Evolutionary conservation across 2,797 vertebrate species (phyloP).

Genomic region (Cirrhinus molitorella): DNA sequence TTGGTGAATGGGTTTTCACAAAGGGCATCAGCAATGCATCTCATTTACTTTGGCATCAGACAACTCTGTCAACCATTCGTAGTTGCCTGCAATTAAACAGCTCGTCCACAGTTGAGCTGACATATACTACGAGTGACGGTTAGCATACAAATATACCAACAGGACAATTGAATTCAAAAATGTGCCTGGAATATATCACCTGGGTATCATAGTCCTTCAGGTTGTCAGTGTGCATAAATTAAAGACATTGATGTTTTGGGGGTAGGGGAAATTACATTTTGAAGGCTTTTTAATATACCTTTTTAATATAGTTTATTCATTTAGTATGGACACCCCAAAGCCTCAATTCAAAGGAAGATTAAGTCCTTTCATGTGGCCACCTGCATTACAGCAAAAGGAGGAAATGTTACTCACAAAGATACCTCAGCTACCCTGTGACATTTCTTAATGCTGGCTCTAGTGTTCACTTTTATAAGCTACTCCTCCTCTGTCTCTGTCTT

Average conservation of each 20-base stretch:
- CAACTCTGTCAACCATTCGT: neutral
- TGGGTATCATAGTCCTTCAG: neutral
- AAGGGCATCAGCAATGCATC: conserved; percentile 30
- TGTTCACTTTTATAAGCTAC: neutral
- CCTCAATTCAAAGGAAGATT: conserved; percentile 24
- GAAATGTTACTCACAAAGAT: conserved; percentile 18
- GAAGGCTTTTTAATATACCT: neutral
- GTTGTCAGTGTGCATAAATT: conserved; percentile 18
- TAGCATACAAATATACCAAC: conserved; percentile 23
- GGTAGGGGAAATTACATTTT: neutral
- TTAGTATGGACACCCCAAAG: conserved; percentile 11
- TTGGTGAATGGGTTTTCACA: conserved; percentile 2
- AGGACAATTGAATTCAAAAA: conserved; percentile 9
- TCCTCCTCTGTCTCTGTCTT: neutral
- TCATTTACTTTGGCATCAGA: conserved; percentile 6
- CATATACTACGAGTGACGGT: conserved; percentile 4
- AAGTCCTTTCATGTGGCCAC: neutral
- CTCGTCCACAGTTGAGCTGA: conserved; percentile 15
- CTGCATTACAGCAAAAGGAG: neutral
- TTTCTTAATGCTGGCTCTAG: conserved; percentile 13
- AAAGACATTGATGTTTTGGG: neutral
- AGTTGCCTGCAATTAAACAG: conserved; percentile 18
- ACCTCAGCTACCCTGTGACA: conserved; percentile 28
- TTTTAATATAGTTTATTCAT: conserved; percentile 21
- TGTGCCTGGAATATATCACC: conserved; percentile 17